Evolutionary conservation across 64 coral and sea anemone species (phyloP), one percentile per base, ranked within the genome.

Genomic region (Orbicella faveolata): DNA sequence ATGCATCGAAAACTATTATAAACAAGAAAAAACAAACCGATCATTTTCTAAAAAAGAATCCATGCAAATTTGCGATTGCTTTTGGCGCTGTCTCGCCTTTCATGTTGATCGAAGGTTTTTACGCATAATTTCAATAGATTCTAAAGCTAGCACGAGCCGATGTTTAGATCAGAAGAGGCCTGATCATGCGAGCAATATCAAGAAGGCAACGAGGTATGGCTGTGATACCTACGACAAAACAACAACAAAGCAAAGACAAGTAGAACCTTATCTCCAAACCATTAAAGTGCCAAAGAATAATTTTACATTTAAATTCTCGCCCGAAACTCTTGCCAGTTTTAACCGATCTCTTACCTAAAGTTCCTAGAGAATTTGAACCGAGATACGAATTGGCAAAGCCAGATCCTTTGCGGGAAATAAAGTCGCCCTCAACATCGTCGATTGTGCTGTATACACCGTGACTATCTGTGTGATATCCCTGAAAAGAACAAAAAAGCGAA

Each of bases 371-470:
- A 63, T 92, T 92, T 17, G 90, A 92, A 70, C 75, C 44, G 63
- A 92, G 90, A 73, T 92, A 92, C 18, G 82, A 85, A 73, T 80
- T 92, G 20, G 83, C 63, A 48, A 92, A 92, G 78, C 83, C 86
- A 35, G 90, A 67, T 52, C 74, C 76, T 87, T 92, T 92, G 23
- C 90, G 34, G 34, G 90, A 70, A 75, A 92, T 65, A 74, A 92
- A 92, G 34, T 92, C 90, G 44, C 83, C 33, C 11, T 92, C 89
- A 0, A 91, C 90, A 74, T 92, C 90, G 11, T 92, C 90, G 75
- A 92, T 92, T 20, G 89, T 83, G 33, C 80, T 74, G 73, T 92
- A 92, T 52, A 92, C 65, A n/a, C 83, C 74, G 55, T 92, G 90
- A 35, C 55, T 79, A 30, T 92, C 90, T 1, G 83, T 73, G 44